Base-by-base conservation (phyloP, 2,797 vertebrate species). In the Jordanella pulchra region DNA sequence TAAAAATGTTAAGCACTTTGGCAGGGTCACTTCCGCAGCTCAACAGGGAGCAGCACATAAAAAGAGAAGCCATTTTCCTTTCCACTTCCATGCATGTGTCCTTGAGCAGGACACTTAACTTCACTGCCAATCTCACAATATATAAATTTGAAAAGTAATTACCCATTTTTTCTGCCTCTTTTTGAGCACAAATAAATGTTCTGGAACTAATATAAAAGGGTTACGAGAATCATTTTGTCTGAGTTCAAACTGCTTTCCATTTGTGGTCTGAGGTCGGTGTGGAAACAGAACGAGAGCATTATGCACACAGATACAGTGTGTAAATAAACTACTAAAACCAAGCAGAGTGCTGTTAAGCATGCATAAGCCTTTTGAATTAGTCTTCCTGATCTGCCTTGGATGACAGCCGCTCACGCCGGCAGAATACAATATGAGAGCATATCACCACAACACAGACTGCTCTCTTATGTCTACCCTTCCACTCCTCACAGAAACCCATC, bases 301-400 rank as follows among this genome's bases (percentile, higher is more conserved):
- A 60, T 80, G 83, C 65, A 7, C 71, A 68, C 55, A 71, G 78
- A 83, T 78, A 79, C 84, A 79, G 82, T 73, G 85, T 86, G 88
- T 91, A 89, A 89, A 92, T 90, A 89, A 86, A 86, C 65, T 65
- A 78, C 82, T 89, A 83, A 90, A 90, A 90, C 77, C 84, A 84
- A 87, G 81, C 86, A 83, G 84, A 87, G 76, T 81, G 86, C 80
- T 89, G 89, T 82, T 89, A 82, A 91, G 87, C 86, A 85, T 76
- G 82, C 86, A 86, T 91, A 89, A 92, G 86, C 88, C 81, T 69
- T 90, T 83, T 89, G 87, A 90, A 91, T 92, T 90, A 89, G 89
- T 89, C 88, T 74, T 83, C 86, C 87, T 86, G 89, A 92, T 91
- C 89, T 89, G 88, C 85, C 76, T 82, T 58, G 84, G 86, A 88